phyloP scores from a whole-genome alignment of 2,113 vertebrate genomes.

The Xiphorhynchus elegans region DNA sequence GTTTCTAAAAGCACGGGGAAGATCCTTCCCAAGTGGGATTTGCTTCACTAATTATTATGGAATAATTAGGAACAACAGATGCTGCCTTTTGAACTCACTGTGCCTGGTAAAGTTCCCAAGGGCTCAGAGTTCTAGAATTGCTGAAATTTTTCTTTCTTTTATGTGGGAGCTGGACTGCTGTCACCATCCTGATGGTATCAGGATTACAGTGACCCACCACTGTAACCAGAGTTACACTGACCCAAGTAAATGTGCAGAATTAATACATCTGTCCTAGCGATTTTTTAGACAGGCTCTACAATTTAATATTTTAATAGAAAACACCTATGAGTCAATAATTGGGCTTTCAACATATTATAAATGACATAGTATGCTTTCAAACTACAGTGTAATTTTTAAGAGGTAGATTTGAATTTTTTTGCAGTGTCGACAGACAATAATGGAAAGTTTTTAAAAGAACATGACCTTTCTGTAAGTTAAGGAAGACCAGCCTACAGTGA shows the following conservation, averaged over 20 bases:
- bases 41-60: constrained; percentile 58
- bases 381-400: not conserved
- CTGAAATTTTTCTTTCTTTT: not conserved
- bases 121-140: not conserved
- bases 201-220: not conserved
- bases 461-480: not conserved
- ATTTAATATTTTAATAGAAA: constrained; percentile 4
- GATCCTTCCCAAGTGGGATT: constrained; percentile 30
- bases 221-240: not conserved
- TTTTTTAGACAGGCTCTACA: not conserved
- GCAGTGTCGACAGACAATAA: not conserved
- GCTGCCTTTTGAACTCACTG: constrained; percentile 42
- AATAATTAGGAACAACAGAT: constrained; percentile 63
- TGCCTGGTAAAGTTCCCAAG: constrained; percentile 5
- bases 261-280: not conserved
- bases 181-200: not conserved
- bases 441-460: not conserved
- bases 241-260: not conserved
- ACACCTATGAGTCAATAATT: not conserved
- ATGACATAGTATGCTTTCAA: not conserved
- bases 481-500: not conserved
- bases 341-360: not conserved
- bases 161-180: not conserved
- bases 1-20: constrained; percentile 5
- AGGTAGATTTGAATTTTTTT: not conserved